Conservation (phyloP, 2,888 invertebrate species). For the Cotesia congregata region DNA sequence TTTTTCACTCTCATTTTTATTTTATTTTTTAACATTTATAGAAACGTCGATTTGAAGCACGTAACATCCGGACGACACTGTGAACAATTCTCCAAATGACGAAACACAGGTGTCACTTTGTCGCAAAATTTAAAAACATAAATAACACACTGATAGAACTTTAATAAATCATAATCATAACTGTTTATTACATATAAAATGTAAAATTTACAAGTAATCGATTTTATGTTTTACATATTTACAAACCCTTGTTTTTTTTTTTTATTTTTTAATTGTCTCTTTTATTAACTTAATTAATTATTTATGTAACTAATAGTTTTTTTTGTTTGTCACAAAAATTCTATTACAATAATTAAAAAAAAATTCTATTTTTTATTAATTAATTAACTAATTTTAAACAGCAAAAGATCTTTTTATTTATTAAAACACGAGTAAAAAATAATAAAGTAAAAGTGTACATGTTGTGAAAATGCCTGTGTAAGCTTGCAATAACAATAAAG, state of each 20-base stretch:
- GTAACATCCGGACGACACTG: neutral
- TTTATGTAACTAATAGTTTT: neutral
- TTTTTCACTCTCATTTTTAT: neutral
- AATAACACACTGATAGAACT: neutral
- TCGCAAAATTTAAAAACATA: neutral
- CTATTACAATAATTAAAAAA: no score
- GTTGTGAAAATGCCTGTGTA: neutral
- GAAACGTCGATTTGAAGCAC: neutral
- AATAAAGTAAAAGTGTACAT: neutral
- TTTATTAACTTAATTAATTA: neutral
- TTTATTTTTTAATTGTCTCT: neutral
- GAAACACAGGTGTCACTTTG: neutral
- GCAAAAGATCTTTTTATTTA: no score
- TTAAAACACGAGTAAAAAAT: neutral
- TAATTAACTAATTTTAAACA: no score
- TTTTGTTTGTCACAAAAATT: neutral
- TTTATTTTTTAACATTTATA: neutral
- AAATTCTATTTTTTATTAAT: no score
- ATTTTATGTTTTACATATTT: neutral
- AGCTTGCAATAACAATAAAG: constrained; percentile 1
- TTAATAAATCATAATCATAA: neutral
- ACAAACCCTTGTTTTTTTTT: neutral
- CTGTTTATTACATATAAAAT: neutral
- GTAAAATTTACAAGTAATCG: neutral
- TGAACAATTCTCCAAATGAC: neutral